Base-by-base conservation (phyloP, 1,140 invertebrate genomes). In the Meteorus sp. region DNA sequence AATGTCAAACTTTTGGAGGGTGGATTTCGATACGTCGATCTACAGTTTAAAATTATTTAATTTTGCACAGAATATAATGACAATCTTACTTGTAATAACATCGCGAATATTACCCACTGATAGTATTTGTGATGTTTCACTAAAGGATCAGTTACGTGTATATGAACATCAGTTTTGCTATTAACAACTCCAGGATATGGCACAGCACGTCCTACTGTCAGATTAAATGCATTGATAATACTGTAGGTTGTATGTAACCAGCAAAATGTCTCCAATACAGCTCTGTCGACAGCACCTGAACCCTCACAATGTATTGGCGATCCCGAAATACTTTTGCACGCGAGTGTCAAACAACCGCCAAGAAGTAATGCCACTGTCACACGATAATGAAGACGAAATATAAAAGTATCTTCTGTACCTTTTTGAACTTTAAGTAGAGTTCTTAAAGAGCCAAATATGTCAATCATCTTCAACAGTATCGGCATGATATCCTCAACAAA, bases 171-270 rank as follows among this genome's bases (percentile, higher is more conserved):
- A 23, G 58, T 73, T 50, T 71, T 69, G 58, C 78, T 77, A 61
- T 79, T 82, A 2, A 81, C 79, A 19, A 79, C 76, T 0, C 84
- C 84, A 0, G 83, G 84, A 62, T 85, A 84, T 1, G 83, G 82
- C 31, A 85, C 81, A 13, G 83, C 81, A 25, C 75, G 70, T 3
- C 82, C 82, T 15, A 82, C 60, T 27, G 72, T 80, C 70, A 77
- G 72, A 43, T 78, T 82, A 60, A 83, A 84, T 1, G 82, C 82
- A 59, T 79, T 79, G 31, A 83, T 81, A 65, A 86, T 82, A 27
- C 84, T 85, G 75, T 88, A 89, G 1, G 87, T 89, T 20, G 87
- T 86, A 56, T 87, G 84, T 29, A 90, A 84, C 88, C 88, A 90
- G 76, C 89, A 90, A 73, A 86, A 89, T 11, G 87, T 87, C 74